Evolutionary conservation across 2,797 vertebrate genomes (phyloP), one percentile per base, ranked within the genome.

Genomic region (Hipposideros larvatus): DNA sequence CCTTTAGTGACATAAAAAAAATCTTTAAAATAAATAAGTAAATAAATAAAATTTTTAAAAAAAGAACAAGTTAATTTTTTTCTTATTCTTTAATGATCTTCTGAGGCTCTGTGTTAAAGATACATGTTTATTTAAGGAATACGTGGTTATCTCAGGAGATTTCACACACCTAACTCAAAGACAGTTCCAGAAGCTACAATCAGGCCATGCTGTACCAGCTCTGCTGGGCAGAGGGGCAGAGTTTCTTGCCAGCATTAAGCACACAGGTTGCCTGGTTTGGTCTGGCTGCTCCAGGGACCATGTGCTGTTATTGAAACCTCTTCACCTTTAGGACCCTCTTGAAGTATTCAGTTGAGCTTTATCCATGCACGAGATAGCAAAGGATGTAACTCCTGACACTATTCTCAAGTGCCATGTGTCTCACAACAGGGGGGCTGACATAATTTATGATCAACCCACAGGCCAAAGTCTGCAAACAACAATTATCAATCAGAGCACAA

Each of bases 151-250:
- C 24, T 77, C 31, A 31, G 79, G 31, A 59, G 31, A 51, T 28
- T 14, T 66, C 31, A 28, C 5, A 21, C 9, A 7, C 63, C 37
- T 5, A 11, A 55, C 43, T 48, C 48, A 14, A 37, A 80, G 24
- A 53, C 11, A 31, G 31, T 41, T 55, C 51, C 15, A 61, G 66
- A 77, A 71, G 37, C 46, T 41, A 19, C 11, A 19, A 0, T 24
- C 24, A 41, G 46, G 77, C 57, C 41, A 22, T 2, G 1, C 46
- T 19, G 0, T n/a, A 34, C 15, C 8, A 2, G 0, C 24, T 21
- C 48, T 63, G 79, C 43, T 15, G 8, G 22, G 28, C 11, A 48
- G 70, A 83, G 61, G 26, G 28, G 51, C 37, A 74, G 28, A n/a
- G 43, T 43, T 7, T 28, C 2, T 28, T 26, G 21, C 15, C 19